Conservation (phyloP, 1,140 invertebrate genomes). For the Proales similis region DNA sequence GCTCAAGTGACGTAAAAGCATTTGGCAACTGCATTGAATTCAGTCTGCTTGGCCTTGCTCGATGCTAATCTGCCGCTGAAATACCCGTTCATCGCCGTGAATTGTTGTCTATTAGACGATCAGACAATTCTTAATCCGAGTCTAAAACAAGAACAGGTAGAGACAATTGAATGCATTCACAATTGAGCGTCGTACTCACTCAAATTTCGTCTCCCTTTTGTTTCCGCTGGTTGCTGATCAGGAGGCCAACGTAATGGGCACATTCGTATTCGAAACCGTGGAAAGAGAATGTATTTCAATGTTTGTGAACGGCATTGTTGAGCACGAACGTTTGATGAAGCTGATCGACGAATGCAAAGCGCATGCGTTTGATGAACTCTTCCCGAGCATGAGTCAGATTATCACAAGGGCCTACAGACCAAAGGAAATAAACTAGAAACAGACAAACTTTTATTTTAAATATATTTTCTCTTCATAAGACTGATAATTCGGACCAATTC, state of each 20-base stretch:
- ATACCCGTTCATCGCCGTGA: slow-evolving; percentile 67
- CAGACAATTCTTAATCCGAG: slow-evolving; percentile 8
- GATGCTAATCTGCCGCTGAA: slow-evolving; percentile 72
- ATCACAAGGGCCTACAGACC: too few relatives aligned
- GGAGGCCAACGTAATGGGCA: neutral
- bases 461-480: too few relatives aligned
- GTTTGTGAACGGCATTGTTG: slow-evolving; percentile 11
- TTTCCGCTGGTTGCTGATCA: neutral
- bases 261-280: slow-evolving; percentile 30
- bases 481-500: too few relatives aligned
- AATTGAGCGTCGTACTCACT: neutral
- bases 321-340: too few relatives aligned
- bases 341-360: too few relatives aligned
- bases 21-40: slow-evolving; percentile 71
- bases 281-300: slow-evolving; percentile 23
- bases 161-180: neutral
- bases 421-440: too few relatives aligned
- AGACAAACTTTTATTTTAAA: too few relatives aligned
- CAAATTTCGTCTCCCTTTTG: neutral
- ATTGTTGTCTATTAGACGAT: slow-evolving; percentile 1
- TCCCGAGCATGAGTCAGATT: too few relatives aligned
- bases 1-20: slow-evolving; percentile 55
- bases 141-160: slow-evolving; percentile 19
- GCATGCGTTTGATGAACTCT: too few relatives aligned
- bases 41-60: slow-evolving; percentile 68